These are phyloP conservation scores for Anser cygnoides DNA, from an alignment of 2,113 vertebrate species.

Conservation along the genomic window DNA sequence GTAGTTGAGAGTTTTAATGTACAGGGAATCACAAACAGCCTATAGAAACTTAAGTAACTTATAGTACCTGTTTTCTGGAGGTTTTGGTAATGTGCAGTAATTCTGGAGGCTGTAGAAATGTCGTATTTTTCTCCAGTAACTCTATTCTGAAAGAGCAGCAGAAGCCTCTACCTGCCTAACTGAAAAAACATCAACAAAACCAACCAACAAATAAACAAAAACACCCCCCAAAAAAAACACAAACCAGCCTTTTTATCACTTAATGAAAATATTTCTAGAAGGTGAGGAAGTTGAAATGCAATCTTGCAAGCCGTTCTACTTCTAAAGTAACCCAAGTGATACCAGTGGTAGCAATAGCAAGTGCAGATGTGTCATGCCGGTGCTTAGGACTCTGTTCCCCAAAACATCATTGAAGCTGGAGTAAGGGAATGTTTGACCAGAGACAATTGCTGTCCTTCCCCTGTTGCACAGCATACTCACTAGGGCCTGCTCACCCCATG, in stretches of 20 bases:
- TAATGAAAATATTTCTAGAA: neutral
- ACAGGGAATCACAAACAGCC: neutral
- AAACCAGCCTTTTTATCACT: neutral
- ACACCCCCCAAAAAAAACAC: neutral
- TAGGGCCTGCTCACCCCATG: neutral
- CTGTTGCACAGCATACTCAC: neutral
- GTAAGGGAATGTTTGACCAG: neutral
- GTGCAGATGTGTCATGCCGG: accelerated
- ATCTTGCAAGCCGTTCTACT: neutral
- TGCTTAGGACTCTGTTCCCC: neutral
- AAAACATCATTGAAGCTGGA: neutral
- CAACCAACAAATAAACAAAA: neutral
- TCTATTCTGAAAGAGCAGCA: neutral
- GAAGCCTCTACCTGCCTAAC: neutral
- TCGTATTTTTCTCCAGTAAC: neutral
- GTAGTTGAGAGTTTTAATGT: neutral
- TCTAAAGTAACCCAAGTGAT: neutral
- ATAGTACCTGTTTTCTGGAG: neutral
- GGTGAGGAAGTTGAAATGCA: neutral
- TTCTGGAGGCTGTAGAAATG: neutral
- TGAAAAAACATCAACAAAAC: neutral
- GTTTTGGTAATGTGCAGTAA: neutral
- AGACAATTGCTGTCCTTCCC: neutral
- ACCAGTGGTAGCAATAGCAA: neutral
- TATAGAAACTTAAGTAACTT: neutral